Evolutionary conservation across 2,113 vertebrate species (phyloP).

Genomic region (Amphilophus citrinellus): DNA sequence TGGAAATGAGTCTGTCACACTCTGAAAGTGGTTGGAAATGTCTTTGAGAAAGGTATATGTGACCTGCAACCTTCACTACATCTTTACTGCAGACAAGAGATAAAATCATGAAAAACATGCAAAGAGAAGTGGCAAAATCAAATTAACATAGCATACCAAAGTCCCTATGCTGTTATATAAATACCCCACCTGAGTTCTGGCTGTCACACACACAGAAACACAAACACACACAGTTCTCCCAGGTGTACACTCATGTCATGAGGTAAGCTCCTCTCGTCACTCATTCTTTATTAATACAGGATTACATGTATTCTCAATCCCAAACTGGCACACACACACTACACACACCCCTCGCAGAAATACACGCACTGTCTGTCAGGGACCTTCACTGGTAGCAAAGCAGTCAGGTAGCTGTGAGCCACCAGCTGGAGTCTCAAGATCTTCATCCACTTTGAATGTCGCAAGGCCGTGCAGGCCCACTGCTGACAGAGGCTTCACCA

Average conservation of each 20-base stretch:
- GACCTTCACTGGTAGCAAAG: slow-evolving; percentile 56
- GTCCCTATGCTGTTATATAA: slow-evolving; percentile 30
- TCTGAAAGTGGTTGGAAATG: slow-evolving; percentile 8
- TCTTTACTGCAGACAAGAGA: not conserved
- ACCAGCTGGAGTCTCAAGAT: not conserved
- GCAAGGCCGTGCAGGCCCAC: slow-evolving; percentile 25
- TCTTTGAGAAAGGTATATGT: not conserved
- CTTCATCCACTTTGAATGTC: slow-evolving; percentile 13
- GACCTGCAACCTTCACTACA: not conserved
- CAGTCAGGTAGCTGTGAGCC: slow-evolving; percentile 51
- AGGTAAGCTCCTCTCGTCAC: slow-evolving; percentile 72
- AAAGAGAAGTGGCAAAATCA: not conserved
- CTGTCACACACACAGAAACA: slow-evolving; percentile 12
- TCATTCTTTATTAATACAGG: slow-evolving; percentile 79
- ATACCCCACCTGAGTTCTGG: slow-evolving; percentile 21
- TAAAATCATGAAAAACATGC: not conserved
- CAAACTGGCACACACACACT: slow-evolving; percentile 48
- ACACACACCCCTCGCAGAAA: slow-evolving; percentile 9
- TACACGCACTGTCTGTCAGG: slow-evolving; percentile 50
- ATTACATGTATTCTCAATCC: slow-evolving; percentile 78
- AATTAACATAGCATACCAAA: not conserved
- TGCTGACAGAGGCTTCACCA: slow-evolving; percentile 19
- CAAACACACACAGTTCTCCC: slow-evolving; percentile 18
- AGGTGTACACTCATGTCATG: slow-evolving; percentile 51
- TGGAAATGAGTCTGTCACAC: not conserved